These are phyloP conservation scores for Malurus elegans DNA, from an alignment of 2,113 vertebrate species.

Conservation along the genomic window DNA sequence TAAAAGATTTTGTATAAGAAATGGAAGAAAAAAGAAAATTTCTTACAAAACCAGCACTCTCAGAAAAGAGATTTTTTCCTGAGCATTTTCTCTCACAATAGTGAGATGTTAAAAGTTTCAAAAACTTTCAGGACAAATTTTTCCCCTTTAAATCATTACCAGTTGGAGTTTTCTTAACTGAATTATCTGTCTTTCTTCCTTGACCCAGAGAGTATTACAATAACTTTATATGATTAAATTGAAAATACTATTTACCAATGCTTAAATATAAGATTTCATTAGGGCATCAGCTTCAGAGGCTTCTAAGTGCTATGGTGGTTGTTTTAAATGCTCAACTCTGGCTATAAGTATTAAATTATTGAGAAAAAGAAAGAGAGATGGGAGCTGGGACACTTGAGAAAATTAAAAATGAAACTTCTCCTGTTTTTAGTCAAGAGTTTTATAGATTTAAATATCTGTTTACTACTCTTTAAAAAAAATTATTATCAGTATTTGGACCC, in stretches of 20 bases:
- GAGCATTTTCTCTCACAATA: background rate
- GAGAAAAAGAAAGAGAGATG: background rate
- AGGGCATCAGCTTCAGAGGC: background rate
- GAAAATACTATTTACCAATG: background rate
- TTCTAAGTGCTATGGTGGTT: background rate
- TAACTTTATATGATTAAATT: background rate
- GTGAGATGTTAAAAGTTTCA: background rate
- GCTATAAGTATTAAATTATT: background rate
- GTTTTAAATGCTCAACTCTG: background rate
- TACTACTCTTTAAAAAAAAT: background rate
- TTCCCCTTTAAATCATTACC: background rate
- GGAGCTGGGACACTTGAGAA: background rate
- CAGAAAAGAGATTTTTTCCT: background rate
- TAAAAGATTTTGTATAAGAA: background rate
- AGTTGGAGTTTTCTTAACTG: background rate
- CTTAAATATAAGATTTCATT: background rate
- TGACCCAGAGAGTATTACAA: background rate
- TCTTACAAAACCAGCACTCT: background rate
- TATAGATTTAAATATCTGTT: background rate
- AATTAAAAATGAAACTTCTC: background rate
- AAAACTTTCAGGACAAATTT: background rate
- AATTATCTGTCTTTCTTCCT: background rate
- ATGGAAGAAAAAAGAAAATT: background rate
- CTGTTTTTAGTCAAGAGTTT: fast-evolving
- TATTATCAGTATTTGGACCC: background rate